These are phyloP conservation scores for Panorpa germanica DNA, from an alignment of 2,888 invertebrate genomes.

Conservation along the genomic window DNA sequence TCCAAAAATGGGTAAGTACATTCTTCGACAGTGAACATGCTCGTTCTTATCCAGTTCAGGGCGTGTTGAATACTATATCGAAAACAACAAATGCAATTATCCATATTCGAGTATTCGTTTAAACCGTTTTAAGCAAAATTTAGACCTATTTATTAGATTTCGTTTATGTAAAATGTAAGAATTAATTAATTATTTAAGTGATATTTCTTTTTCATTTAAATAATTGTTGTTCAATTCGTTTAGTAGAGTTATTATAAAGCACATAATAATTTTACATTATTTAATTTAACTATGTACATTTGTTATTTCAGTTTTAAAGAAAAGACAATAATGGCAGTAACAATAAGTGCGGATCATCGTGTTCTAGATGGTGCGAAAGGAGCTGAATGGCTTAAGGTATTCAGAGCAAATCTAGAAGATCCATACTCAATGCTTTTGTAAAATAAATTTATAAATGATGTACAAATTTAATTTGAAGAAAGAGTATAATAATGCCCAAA, in stretches of 20 bases:
- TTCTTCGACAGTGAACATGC: too few species aligned
- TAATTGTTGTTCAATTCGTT: not conserved
- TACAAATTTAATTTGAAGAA: too few species aligned
- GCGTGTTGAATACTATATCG: too few species aligned
- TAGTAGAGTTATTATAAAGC: conserved; percentile 1
- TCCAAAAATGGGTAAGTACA: conserved; percentile 52
- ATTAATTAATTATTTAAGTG: not conserved
- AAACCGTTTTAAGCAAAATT: not conserved
- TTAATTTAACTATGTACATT: conserved; percentile 8
- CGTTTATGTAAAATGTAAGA: conserved; percentile 8
- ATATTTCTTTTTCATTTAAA: conserved; percentile 5
- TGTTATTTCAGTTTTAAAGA: conserved; percentile 39
- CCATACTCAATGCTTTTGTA: conserved; percentile 89
- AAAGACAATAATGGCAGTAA: conserved; percentile 68
- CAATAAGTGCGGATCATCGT: conserved; percentile 92
- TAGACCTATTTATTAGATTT: conserved; percentile 2
- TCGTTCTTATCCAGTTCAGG: too few species aligned
- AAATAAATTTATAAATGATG: too few species aligned
- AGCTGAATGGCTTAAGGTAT: conserved; percentile 84
- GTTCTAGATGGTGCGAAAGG: conserved; percentile 97
- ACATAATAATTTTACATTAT: conserved; percentile 7
- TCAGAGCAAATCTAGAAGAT: conserved; percentile 76
- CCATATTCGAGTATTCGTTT: too few species aligned
- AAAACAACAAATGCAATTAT: conserved; percentile 6
- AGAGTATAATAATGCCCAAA: too few species aligned